These are phyloP conservation scores for Notocelia uddmanniana DNA, from an alignment of 2,888 invertebrate genomes.

Conservation along the genomic window DNA sequence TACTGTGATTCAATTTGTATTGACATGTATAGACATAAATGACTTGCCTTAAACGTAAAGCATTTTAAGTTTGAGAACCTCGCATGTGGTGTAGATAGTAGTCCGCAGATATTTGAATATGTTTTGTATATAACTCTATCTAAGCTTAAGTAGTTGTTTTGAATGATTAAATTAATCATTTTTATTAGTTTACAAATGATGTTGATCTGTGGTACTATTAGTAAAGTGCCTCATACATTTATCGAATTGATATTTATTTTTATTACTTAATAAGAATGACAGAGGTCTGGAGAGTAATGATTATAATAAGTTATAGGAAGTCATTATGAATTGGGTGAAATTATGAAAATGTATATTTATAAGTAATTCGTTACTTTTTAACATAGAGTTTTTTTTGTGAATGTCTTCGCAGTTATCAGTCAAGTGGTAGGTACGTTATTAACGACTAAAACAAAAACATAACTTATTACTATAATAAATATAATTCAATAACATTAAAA, in stretches of 20 bases:
- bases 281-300: background rate
- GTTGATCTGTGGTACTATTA: slow-evolving; percentile 36
- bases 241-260: slow-evolving; percentile 8
- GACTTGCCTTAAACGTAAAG: slow-evolving; percentile 13
- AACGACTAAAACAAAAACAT: too few species aligned
- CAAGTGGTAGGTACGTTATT: too few species aligned
- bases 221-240: slow-evolving; percentile 15
- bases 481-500: too few species aligned
- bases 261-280: too few species aligned
- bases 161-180: slow-evolving; percentile 37
- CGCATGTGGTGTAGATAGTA: background rate
- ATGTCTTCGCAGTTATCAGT: too few species aligned
- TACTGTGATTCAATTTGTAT: too few species aligned
- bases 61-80: slow-evolving; percentile 20
- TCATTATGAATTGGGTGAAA: too few species aligned
- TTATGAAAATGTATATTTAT: background rate
- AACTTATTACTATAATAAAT: too few species aligned
- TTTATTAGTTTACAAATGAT: background rate
- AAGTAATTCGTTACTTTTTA: too few species aligned
- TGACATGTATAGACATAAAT: background rate
- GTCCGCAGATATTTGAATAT: background rate
- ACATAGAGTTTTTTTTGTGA: too few species aligned
- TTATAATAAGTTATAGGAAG: background rate
- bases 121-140: background rate
- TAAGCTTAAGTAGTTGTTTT: slow-evolving; percentile 7